Percentiles rank a stretch among this genome's conserved stretches.
phyloP scores from a whole-genome alignment of 1,140 invertebrate genomes.

The Bombyx mori region ASM3026992v2 NC_085120.1:9042501-9043000 shows the following conservation, averaged over 20 bases:
- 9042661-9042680: no score
- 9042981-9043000: slow-evolving; percentile 7
- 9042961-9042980: slow-evolving; percentile 32
- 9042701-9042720: no score
- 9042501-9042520: no score
- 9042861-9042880: slow-evolving; percentile 13
- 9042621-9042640: no score
- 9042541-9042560: no score
- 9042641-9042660: no score
- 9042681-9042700: no score
- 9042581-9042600: no score
- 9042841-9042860: neutral
- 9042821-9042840: neutral
- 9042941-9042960: slow-evolving; percentile 40
- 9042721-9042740: no score
- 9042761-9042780: neutral
- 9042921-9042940: slow-evolving; percentile 16
- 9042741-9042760: neutral
- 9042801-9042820: neutral
- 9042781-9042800: neutral
- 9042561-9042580: no score
- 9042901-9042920: slow-evolving; percentile 36
- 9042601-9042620: no score
- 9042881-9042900: slow-evolving; percentile 32
- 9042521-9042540: no score